These are phyloP conservation scores for Neelides folsomi DNA, from an alignment of 2,888 invertebrate genomes.

Conservation along the genomic window DNA sequence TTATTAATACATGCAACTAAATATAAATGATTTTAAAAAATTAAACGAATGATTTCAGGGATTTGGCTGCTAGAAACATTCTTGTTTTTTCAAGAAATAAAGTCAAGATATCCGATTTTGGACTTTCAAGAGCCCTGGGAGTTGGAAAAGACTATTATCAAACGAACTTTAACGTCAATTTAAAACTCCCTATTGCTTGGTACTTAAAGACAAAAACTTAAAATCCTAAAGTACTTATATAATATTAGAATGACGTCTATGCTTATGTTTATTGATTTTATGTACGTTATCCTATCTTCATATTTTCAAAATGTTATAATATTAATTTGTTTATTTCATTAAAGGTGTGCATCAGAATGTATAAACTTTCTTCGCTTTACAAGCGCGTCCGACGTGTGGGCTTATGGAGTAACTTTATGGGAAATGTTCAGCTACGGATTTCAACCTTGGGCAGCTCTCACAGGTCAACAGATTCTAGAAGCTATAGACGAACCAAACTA, in stretches of 20 bases:
- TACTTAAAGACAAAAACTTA: too few species aligned
- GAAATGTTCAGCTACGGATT: slow-evolving; percentile 99
- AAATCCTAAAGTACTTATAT: background rate
- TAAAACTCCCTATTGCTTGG: slow-evolving; percentile 97
- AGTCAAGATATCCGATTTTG: slow-evolving; percentile 98
- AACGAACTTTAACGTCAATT: slow-evolving; percentile 91
- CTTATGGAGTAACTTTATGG: slow-evolving; percentile 96
- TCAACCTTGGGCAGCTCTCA: slow-evolving; percentile 93
- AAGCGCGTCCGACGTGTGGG: slow-evolving; percentile 94
- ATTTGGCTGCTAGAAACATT: slow-evolving; percentile 93
- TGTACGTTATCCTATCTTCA: background rate
- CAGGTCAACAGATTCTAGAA: slow-evolving; percentile 85
- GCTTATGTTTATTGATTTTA: too few species aligned
- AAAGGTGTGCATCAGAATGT: slow-evolving; percentile 91
- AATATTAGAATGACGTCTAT: background rate
- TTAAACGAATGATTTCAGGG: too few species aligned
- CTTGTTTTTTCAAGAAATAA: slow-evolving; percentile 90
- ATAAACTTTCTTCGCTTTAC: slow-evolving; percentile 92
- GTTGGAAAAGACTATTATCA: slow-evolving; percentile 98
- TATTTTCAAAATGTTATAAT: background rate
- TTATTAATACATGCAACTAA: background rate
- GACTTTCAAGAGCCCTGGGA: slow-evolving; percentile 83
- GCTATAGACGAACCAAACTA: slow-evolving; percentile 87
- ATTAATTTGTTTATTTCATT: slow-evolving; percentile 11
- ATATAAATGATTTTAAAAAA: too few species aligned